Evolutionary conservation across 2,888 invertebrate genomes (phyloP).

Genomic region (Isotomurus palustris): DNA sequence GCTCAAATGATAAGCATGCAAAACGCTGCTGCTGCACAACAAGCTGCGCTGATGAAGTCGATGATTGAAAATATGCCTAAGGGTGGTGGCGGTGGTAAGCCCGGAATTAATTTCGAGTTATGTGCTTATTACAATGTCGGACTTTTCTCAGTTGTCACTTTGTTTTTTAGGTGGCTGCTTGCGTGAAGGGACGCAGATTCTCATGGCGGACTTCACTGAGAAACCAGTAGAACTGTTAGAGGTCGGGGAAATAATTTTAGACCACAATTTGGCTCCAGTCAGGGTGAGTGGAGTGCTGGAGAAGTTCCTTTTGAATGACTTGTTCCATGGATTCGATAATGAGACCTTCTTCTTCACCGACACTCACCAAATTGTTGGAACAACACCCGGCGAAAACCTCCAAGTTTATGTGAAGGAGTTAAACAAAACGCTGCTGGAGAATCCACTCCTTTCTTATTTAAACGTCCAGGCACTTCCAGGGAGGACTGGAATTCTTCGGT

Average conservation of each 20-base stretch:
- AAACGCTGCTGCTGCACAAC: not conserved
- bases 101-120: too few species aligned
- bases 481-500: not conserved
- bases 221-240: slow-evolving; percentile 16
- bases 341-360: slow-evolving; percentile 14
- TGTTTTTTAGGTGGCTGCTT: too few species aligned
- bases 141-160: too few species aligned
- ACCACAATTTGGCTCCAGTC: slow-evolving; percentile 14
- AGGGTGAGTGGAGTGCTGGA: slow-evolving; percentile 11
- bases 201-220: slow-evolving; percentile 11
- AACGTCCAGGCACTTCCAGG: slow-evolving; percentile 1
- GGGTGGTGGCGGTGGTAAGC: too few species aligned
- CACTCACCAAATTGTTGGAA: slow-evolving; percentile 18
- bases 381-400: not conserved
- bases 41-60: not conserved
- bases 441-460: slow-evolving; percentile 18
- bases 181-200: slow-evolving; percentile 21
- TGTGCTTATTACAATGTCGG: too few species aligned
- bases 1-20: not conserved
- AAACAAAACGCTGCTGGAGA: not conserved
- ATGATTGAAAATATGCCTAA: not conserved
- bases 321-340: slow-evolving; percentile 22
- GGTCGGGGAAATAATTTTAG: slow-evolving; percentile 26
- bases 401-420: slow-evolving; percentile 2
- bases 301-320: slow-evolving; percentile 6